A percentile compares a stretch with the other conserved stretches of the same genome.
phyloP scores from a whole-genome alignment of 30 jellyfish, hydroid and myxozoan species.

The Euphysa ruthae region DNA sequence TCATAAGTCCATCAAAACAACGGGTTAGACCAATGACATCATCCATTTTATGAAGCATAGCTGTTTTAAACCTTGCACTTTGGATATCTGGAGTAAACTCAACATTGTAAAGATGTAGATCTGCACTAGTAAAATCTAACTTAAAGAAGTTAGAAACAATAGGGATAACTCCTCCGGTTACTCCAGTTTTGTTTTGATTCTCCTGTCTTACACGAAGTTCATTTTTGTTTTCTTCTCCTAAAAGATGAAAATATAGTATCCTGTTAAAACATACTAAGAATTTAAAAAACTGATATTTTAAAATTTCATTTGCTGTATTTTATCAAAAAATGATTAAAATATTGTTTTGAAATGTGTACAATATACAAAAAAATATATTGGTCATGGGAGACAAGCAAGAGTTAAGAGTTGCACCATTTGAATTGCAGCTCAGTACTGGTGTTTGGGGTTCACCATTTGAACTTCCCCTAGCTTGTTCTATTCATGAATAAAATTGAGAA shows the following conservation, averaged over 20 bases:
- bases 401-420: no score
- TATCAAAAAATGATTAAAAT: no score
- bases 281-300: no score
- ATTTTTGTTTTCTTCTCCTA: not conserved
- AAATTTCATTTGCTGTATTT: no score
- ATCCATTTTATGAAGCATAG: conserved; percentile 40
- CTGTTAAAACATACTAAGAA: no score
- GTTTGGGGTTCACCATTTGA: no score
- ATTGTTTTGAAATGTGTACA: no score
- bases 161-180: conserved; percentile 30
- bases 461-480: no score
- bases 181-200: conserved; percentile 12
- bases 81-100: conserved; percentile 64
- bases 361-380: no score
- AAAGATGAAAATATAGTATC: not conserved
- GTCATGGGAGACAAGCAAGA: no score
- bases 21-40: conserved; percentile 60
- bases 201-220: not conserved
- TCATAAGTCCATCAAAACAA: conserved; percentile 75
- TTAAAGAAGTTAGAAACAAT: conserved; percentile 60
- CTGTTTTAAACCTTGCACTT: conserved; percentile 30
- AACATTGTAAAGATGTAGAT: conserved; percentile 63
- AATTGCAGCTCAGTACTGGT: no score
- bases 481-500: no score
- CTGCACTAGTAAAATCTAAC: conserved; percentile 33